Evolutionary conservation across 2,113 vertebrate genomes (phyloP).

Genomic region (Anser cygnoides): DNA sequence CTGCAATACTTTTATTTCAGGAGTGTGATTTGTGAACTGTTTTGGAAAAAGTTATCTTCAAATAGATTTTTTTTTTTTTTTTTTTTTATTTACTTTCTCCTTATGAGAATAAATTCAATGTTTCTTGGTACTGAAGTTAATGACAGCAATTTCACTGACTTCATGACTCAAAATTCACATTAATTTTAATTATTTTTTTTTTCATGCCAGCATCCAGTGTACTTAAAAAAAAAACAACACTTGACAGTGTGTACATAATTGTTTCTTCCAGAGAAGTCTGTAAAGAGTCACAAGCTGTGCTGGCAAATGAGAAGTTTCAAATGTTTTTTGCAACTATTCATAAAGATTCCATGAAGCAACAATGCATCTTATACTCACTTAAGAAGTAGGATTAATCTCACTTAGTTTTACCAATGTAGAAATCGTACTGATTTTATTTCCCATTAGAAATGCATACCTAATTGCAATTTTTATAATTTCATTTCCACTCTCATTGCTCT

Average conservation of each 20-base stretch:
- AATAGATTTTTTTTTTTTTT: background rate
- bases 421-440: background rate
- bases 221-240: background rate
- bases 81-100: background rate
- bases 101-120: background rate
- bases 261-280: background rate
- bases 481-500: background rate
- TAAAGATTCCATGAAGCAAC: background rate
- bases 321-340: background rate
- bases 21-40: background rate
- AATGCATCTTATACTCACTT: background rate
- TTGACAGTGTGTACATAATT: background rate
- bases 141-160: background rate
- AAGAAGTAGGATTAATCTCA: background rate
- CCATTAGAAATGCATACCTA: background rate
- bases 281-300: background rate
- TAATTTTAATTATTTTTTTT: background rate
- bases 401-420: background rate
- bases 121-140: background rate
- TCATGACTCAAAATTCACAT: background rate
- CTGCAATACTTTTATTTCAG: background rate
- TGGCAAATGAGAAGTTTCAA: background rate
- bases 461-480: background rate
- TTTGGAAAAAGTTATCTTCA: background rate
- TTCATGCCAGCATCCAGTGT: background rate